Percentiles rank a stretch among this genome's conserved stretches.
Evolutionary conservation across 2,888 invertebrate species (phyloP).

Genomic region (Standfussiana lucernea): DNA sequence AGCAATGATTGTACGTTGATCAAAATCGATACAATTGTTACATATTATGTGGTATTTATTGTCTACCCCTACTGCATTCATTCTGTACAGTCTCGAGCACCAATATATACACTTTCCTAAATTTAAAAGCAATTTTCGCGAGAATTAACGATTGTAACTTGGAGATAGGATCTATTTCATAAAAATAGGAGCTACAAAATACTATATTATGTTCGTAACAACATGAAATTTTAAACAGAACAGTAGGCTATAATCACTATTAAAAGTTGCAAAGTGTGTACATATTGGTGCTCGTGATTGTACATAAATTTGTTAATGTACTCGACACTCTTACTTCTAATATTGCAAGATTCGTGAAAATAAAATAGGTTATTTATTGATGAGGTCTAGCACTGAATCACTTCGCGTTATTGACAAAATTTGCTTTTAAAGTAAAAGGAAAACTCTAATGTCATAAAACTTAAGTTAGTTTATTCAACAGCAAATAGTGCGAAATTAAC

Average conservation of each 20-base stretch:
- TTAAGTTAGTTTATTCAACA: not conserved
- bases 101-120: too few relatives aligned
- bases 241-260: too few relatives aligned
- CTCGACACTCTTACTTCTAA: not conserved
- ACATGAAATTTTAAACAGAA: too few relatives aligned
- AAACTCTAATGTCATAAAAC: not conserved
- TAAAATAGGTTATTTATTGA: not conserved
- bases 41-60: not conserved
- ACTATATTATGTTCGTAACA: too few relatives aligned
- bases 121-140: too few relatives aligned
- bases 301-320: not conserved
- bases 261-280: too few relatives aligned
- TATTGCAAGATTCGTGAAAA: not conserved
- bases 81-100: too few relatives aligned
- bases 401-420: not conserved
- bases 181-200: too few relatives aligned
- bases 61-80: too few relatives aligned
- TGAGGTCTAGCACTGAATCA: not conserved
- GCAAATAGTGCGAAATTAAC: not conserved
- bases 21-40: not conserved
- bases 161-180: too few relatives aligned
- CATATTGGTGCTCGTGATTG: too few relatives aligned
- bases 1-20: not conserved
- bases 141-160: too few relatives aligned
- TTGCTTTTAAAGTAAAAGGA: not conserved